phyloP scores from a whole-genome alignment of 2,888 invertebrate species.

The Acanthopleura granulata region DNA sequence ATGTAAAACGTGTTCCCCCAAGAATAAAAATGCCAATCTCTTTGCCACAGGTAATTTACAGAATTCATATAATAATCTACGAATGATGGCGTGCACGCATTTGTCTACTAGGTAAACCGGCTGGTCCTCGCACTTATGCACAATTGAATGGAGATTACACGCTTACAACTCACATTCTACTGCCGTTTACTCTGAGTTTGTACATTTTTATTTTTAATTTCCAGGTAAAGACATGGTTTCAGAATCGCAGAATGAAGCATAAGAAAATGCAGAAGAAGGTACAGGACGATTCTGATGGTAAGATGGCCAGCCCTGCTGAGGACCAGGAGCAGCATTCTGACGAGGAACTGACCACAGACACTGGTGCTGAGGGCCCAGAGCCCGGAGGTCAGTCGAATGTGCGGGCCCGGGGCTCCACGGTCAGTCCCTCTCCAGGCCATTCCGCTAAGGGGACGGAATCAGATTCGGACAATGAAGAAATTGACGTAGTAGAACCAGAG shows the following conservation, averaged over 20 bases:
- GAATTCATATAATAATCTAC: too few species aligned
- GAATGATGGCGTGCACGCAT: too few species aligned
- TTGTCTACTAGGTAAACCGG: too few species aligned
- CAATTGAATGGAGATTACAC: too few species aligned
- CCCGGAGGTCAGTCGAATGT: too few species aligned
- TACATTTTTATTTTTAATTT: slow-evolving; percentile 29
- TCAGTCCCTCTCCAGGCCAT: too few species aligned
- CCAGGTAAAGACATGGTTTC: slow-evolving; percentile 98
- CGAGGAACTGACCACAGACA: slow-evolving; percentile 16
- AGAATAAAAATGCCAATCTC: too few species aligned
- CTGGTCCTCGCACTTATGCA: too few species aligned
- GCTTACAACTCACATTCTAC: background rate
- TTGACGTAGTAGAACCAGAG: slow-evolving; percentile 53
- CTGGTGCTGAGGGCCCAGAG: slow-evolving; percentile 19
- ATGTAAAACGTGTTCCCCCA: too few species aligned
- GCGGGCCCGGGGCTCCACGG: too few species aligned
- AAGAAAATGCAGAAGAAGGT: slow-evolving; percentile 67
- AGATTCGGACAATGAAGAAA: slow-evolving; percentile 44
- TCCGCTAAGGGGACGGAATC: background rate
- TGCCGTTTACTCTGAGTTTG: background rate
- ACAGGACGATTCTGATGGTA: slow-evolving; percentile 32
- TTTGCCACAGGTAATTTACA: too few species aligned
- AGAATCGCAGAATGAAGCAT: slow-evolving; percentile 89
- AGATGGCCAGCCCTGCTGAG: background rate
- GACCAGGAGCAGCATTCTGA: slow-evolving; percentile 6